Base-by-base conservation (phyloP, 2,888 invertebrate species). In the Eristalis tenax region DNA sequence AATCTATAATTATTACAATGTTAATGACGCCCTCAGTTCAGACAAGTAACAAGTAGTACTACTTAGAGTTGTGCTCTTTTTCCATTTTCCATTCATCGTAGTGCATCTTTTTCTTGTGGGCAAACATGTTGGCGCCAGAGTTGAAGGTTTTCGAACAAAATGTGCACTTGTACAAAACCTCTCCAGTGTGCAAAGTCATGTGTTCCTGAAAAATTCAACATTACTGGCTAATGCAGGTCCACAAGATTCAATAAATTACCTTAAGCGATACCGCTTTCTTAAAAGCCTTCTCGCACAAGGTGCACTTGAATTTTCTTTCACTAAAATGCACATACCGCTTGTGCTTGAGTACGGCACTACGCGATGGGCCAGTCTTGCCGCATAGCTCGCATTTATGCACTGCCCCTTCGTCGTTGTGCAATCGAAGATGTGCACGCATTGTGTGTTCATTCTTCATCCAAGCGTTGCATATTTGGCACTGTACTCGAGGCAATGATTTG, bases 121-220 rank as follows among this genome's bases (percentile, higher is more conserved):
- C 85, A 85, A 89, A 89, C 90, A 90, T 89, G 87, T 90, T 90
- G 0, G 88, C 90, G 13, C 87, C 88, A 0, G 89, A 89, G 83
- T 89, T 89, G 35, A 90, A 90, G 2, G 90, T 89, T 88, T 89
- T 90, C 22, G 88, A 68, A 73, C 90, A 90, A 75, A 89, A 90
- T 1, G 88, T 74, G 38, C 90, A 90, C 11, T 82, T 89, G 40
- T 90, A 90, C 22, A 90, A 61, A 11, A 89, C 88, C 65, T 90
- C 90, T 1, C 89, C 89, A 1, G 90, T 90, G 65, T 90, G 90
- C 15, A 89, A 40, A 2, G 90, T 87, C 84, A 89, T 88, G 59
- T 90, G 90, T 64, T 90, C 90, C 88, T 89, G 50, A 11, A 88
- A 88, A 11, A 35, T 0, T 22, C 10, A 26, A 57, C 15, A 11